Base-by-base conservation (phyloP, 1,140 invertebrate species). In the Bicyclus anynana region DNA sequence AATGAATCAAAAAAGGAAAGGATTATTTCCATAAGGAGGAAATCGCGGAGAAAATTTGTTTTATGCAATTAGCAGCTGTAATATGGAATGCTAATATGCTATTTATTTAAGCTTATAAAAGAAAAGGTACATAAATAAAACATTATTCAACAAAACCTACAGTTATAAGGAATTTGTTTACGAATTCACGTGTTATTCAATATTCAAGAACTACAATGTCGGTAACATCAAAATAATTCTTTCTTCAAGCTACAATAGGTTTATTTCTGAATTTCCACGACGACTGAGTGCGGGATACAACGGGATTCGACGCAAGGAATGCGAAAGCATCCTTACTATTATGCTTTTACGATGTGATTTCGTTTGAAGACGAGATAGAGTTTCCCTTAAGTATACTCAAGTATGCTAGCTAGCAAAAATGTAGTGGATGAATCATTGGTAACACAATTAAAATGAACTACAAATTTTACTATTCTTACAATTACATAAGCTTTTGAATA, bases 281-380 rank as follows among this genome's bases (percentile, higher is more conserved):
- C 4, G 16, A 35, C 10, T 3, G 29, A 12, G 29, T 12, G 29
- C 10, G 12, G 29, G 29, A 33, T 33, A 12, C 12, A 33, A 33
- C n/a, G n/a, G 29, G 29, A 33, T 33, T 33, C 7, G n/a, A 35
- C 6, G 4, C 9, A 4, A 33, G 0, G 35, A 51, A 21, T 38
- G 29, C 16, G 12, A 38, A 26, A 40, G 35, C 21, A 49, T 49
- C 35, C 46, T 20, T 40, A 12, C 40, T 46, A 33, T 44, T 46
- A 44, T 46, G 18, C 33, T 21, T 33, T 53, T 13, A 29, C 7
- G 23, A 35, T 29, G 17, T 20, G 9, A 7, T 13, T 33, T 53
- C 21, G 17, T 7, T 6, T 12, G 1, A 10, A 33, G 3, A 33
- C 7, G 23, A 4, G 29, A 10, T 10, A 33, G 12, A 33, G 7